Percentiles rank a stretch among this genome's conserved stretches.
phyloP scores from a whole-genome alignment of 2,113 vertebrate genomes.

The Pituophis catenifer region DNA sequence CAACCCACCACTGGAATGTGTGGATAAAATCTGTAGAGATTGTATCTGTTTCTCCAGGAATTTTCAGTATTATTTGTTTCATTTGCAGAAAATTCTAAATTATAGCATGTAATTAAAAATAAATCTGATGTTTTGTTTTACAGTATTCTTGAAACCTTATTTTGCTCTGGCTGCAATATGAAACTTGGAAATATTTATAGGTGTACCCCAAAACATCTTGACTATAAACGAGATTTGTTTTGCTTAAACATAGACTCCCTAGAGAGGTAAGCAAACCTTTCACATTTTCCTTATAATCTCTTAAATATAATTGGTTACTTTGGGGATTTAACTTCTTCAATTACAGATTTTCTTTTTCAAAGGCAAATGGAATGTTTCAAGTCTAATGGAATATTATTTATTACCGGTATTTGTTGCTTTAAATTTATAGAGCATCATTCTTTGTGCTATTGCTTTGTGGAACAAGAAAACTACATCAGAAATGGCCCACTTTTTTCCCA shows the following conservation, averaged over 20 bases:
- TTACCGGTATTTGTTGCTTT: neutral
- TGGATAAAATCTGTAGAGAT: neutral
- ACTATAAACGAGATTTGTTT: conserved; percentile 73
- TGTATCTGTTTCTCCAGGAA: neutral
- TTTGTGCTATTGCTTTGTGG: neutral
- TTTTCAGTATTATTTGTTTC: neutral
- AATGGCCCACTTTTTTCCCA: neutral
- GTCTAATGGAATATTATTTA: neutral
- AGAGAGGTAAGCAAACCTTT: conserved; percentile 62
- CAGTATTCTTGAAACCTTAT: conserved; percentile 63
- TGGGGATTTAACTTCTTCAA: neutral
- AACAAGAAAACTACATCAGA: neutral
- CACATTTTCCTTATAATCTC: neutral
- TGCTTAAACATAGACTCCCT: conserved; percentile 65
- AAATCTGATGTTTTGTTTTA: rapidly evolving
- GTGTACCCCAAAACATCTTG: conserved; percentile 64
- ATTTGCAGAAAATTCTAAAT: neutral
- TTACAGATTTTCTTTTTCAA: neutral
- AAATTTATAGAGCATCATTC: neutral
- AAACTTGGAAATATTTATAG: conserved; percentile 64
- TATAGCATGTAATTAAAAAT: neutral
- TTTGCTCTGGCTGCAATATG: conserved; percentile 64
- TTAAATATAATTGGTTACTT: neutral
- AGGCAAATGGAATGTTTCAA: neutral
- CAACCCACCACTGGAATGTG: neutral